phyloP scores from a whole-genome alignment of 1,140 invertebrate genomes.

The Procambarus clarkii region DNA sequence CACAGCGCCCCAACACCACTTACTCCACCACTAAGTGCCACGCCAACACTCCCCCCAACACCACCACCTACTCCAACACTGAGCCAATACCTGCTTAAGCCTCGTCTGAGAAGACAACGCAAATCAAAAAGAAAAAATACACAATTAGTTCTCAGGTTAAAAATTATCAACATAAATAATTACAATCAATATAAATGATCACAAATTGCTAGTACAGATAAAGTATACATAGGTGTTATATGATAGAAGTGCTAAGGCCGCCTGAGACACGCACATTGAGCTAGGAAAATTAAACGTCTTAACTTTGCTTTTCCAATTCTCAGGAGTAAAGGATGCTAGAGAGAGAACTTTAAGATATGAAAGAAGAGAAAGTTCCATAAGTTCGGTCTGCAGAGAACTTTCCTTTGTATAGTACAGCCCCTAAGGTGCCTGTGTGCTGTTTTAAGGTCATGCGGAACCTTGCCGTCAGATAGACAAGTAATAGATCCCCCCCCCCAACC shows the following conservation, averaged over 20 bases:
- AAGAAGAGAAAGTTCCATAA: not conserved
- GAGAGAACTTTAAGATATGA: not conserved
- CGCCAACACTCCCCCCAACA: too few relatives aligned
- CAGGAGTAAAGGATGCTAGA: too few relatives aligned
- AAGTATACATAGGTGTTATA: not conserved
- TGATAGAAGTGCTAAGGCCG: not conserved
- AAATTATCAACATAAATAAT: not conserved
- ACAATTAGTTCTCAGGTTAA: slow-evolving; percentile 26
- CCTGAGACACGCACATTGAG: too few relatives aligned
- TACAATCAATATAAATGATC: too few relatives aligned
- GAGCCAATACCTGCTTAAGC: slow-evolving; percentile 53
- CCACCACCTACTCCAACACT: slow-evolving; percentile 5
- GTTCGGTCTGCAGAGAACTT: not conserved
- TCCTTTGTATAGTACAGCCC: not conserved
- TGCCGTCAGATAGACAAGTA: not conserved
- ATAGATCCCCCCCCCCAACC: too few relatives aligned
- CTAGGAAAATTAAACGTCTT: too few relatives aligned
- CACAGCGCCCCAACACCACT: not conserved
- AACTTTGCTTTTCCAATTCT: too few relatives aligned
- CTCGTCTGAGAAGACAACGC: slow-evolving; percentile 38
- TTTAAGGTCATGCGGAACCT: not conserved
- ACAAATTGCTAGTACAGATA: not conserved
- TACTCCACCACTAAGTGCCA: not conserved
- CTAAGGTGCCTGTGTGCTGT: not conserved
- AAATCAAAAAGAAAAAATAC: slow-evolving; percentile 14